Evolutionary conservation across 1,140 invertebrate species (phyloP).

Genomic region (Hyposmocoma kahamanoa): DNA sequence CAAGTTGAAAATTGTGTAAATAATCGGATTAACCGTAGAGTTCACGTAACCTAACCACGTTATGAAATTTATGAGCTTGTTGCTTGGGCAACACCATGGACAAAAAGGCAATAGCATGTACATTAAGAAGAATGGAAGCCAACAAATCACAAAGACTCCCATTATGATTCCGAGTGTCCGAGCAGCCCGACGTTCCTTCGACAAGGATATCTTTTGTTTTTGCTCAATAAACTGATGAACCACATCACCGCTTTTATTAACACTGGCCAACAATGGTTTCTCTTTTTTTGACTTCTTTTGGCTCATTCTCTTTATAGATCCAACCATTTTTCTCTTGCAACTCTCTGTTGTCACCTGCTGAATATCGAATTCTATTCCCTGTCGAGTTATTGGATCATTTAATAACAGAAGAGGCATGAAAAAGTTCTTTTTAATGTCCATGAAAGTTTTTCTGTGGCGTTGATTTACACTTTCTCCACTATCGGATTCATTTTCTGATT

Average conservation of each 20-base stretch:
- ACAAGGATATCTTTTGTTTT: conserved; percentile 91
- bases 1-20: conserved; percentile 96
- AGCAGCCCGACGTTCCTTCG: conserved; percentile 91
- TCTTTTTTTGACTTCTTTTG: conserved; percentile 17
- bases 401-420: conserved; percentile 26
- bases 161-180: conserved; percentile 92
- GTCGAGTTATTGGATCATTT: conserved; percentile 18
- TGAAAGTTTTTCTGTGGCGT: conserved; percentile 24
- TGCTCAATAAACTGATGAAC: conserved; percentile 92
- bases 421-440: conserved; percentile 32
- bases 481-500: conserved; percentile 48
- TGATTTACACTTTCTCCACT: conserved; percentile 26
- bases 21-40: conserved; percentile 94
- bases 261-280: conserved; percentile 20
- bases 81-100: conserved; percentile 80
- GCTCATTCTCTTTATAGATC: conserved; percentile 18
- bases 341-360: conserved; percentile 9
- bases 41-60: conserved; percentile 98
- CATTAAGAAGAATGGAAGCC: conserved; percentile 95
- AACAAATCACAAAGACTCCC: conserved; percentile 94
- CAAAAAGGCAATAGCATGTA: conserved; percentile 92
- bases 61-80: conserved; percentile 86
- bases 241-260: conserved; percentile 62
- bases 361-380: conserved; percentile 21
- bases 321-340: conserved; percentile 14